These are phyloP conservation scores for Spicauda simplicius DNA, from an alignment of 2,888 invertebrate species.

Conservation along the genomic window DNA sequence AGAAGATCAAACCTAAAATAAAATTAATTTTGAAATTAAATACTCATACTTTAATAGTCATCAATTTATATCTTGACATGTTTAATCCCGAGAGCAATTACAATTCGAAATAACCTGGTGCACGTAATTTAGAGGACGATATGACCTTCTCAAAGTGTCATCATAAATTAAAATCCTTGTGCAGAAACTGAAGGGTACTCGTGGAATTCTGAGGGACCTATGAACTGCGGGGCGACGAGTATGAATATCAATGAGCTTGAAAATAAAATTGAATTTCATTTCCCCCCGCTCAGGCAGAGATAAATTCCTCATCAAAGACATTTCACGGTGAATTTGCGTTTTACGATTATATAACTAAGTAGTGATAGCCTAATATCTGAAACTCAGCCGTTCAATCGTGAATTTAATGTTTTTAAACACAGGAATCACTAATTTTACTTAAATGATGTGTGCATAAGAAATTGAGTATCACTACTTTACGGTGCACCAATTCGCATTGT, in stretches of 20 bases:
- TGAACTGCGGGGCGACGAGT: constrained; percentile 27
- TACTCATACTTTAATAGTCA: no score
- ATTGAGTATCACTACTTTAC: no score
- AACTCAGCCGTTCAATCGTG: no score
- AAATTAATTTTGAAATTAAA: no score
- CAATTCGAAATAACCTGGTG: background rate
- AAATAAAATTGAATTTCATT: constrained; percentile 41
- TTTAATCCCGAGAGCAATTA: background rate
- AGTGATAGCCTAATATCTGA: no score
- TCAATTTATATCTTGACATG: no score
- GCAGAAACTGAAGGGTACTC: constrained; percentile 15
- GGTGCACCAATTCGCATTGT: no score
- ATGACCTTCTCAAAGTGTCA: constrained; percentile 1
- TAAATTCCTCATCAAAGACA: constrained; percentile 20
- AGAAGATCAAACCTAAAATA: no score
- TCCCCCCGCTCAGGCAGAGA: constrained; percentile 22
- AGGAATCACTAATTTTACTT: no score
- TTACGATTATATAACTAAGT: no score
- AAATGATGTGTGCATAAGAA: no score
- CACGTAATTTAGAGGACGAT: background rate
- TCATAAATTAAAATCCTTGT: constrained; percentile 26
- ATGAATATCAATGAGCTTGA: constrained; percentile 42
- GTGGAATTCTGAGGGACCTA: constrained; percentile 24
- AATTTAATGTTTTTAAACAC: no score
- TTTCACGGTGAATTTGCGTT: background rate